A percentile compares a stretch with the other conserved stretches of the same genome.
phyloP scores from a whole-genome alignment of 2,888 invertebrate genomes.

The Aporophyla nigra region DNA sequence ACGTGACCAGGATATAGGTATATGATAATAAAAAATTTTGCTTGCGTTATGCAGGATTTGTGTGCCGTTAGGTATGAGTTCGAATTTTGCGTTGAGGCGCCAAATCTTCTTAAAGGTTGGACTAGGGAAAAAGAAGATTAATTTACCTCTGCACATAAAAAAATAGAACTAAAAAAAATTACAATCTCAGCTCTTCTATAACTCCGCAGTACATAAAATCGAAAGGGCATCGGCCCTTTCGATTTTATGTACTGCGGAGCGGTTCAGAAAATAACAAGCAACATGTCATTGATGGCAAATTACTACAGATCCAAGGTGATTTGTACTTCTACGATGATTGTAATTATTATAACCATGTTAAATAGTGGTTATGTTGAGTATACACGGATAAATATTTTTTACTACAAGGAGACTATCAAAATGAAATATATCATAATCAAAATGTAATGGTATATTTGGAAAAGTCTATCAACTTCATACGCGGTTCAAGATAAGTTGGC shows the following conservation, averaged over 20 bases:
- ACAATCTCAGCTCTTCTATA: not conserved
- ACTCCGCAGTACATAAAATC: not conserved
- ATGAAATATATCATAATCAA: not conserved
- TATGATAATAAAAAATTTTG: no score
- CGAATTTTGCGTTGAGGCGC: not conserved
- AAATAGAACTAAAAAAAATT: not conserved
- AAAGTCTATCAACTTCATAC: not conserved
- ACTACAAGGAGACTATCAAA: not conserved
- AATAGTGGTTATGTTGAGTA: not conserved
- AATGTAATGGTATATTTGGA: not conserved
- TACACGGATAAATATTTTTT: not conserved
- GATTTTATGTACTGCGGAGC: no score
- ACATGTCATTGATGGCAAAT: slow-evolving; percentile 1
- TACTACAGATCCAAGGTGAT: slow-evolving; percentile 7
- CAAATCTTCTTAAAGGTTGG: not conserved
- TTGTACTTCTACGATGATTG: not conserved
- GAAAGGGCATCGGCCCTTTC: no score
- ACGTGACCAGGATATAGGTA: no score
- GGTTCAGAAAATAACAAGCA: slow-evolving; percentile 11
- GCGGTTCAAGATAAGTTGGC: not conserved
- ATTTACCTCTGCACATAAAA: not conserved
- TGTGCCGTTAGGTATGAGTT: not conserved
- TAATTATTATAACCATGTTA: not conserved
- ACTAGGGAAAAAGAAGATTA: not conserved
- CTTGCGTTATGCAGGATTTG: no score